These are phyloP conservation scores for Chelonoidis abingdonii DNA, from an alignment of 2,113 vertebrate genomes.

Conservation along the genomic window DNA sequence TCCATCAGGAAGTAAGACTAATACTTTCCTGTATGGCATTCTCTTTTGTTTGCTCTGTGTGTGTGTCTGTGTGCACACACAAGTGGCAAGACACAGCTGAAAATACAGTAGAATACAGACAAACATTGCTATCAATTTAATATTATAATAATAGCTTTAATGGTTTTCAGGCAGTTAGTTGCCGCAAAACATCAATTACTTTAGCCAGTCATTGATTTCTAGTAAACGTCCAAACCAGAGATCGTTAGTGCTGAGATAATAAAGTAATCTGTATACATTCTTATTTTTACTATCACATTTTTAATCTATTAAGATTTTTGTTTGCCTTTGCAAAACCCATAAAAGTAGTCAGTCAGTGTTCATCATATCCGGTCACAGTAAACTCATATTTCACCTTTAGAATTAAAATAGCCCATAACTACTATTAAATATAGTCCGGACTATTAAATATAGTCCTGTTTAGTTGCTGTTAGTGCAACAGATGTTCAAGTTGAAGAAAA, in stretches of 20 bases:
- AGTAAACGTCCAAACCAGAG: neutral
- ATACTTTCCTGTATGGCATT: neutral
- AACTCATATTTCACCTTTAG: neutral
- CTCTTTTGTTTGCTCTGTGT: neutral
- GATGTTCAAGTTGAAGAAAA: neutral
- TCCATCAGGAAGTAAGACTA: fast-evolving
- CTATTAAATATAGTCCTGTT: neutral
- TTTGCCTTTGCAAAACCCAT: conserved; percentile 22
- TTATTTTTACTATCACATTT: conserved; percentile 37
- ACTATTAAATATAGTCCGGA: neutral
- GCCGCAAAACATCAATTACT: conserved; percentile 8
- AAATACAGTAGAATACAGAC: neutral
- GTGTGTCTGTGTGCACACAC: fast-evolving
- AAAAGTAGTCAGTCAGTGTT: conserved; percentile 39
- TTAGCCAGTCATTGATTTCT: conserved; percentile 30
- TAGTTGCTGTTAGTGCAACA: neutral
- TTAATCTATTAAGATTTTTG: conserved; percentile 11
- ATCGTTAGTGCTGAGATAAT: neutral
- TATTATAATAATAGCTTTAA: neutral
- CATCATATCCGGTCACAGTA: neutral
- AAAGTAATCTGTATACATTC: neutral
- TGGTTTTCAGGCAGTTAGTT: conserved; percentile 17
- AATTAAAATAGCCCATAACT: neutral
- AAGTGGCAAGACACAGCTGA: neutral
- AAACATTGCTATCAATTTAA: neutral